phyloP scores from a whole-genome alignment of 92 coral and sea anemone genomes.

The Montipora capitata region DNA sequence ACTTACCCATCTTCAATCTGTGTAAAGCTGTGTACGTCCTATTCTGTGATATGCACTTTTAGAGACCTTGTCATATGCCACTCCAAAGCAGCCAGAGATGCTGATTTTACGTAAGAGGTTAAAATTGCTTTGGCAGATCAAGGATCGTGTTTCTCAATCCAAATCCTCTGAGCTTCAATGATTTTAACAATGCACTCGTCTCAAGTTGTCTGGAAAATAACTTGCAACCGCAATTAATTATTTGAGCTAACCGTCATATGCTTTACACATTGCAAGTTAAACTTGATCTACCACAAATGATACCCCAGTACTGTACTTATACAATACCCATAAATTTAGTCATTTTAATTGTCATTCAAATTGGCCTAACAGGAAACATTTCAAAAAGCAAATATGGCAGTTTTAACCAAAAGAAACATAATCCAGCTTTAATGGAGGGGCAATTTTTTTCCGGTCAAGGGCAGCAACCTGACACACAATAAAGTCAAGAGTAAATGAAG shows the following conservation, averaged over 20 bases:
- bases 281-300: not conserved
- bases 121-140: not conserved
- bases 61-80: not conserved
- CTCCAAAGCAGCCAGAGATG: not conserved
- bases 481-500: not conserved
- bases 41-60: not conserved
- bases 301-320: not conserved
- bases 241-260: not conserved
- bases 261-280: not conserved
- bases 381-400: not conserved
- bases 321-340: not conserved
- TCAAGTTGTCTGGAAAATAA: not conserved
- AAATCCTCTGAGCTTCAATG: not conserved
- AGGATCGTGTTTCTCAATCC: constrained; percentile 8
- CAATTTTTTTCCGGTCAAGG: constrained; percentile 32
- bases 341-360: constrained; percentile 8
- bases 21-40: not conserved
- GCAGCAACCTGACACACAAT: constrained; percentile 6
- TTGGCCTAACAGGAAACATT: constrained; percentile 25
- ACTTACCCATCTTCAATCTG: not conserved
- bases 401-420: constrained; percentile 18
- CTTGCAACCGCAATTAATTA: not conserved
- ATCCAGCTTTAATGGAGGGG: constrained; percentile 18
- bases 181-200: not conserved
- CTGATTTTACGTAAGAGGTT: not conserved